Evolutionary conservation across 2,113 vertebrate genomes (phyloP).

Genomic region (Cygnus atratus): DNA sequence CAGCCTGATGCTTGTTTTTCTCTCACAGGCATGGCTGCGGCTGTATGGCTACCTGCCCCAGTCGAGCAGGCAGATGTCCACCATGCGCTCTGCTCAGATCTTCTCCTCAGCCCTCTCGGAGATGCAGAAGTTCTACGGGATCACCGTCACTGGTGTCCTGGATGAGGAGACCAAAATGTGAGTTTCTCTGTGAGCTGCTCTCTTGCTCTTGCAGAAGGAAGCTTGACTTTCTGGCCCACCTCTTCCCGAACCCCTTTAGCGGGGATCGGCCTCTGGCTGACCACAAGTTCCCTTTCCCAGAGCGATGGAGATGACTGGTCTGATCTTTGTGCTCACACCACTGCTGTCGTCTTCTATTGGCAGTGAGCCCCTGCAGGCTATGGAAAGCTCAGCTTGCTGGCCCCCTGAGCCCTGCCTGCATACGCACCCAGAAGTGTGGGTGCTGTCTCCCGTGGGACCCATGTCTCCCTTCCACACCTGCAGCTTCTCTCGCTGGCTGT

Average conservation of each 20-base stretch:
- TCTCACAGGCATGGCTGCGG: slow-evolving; percentile 88
- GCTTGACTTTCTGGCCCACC: accelerated
- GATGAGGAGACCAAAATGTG: slow-evolving; percentile 86
- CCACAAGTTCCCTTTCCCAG: background rate
- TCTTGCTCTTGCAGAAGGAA: background rate
- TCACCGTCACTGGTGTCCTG: slow-evolving; percentile 86
- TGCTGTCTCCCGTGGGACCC: background rate
- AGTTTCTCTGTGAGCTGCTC: slow-evolving; percentile 25
- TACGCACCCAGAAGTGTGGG: background rate
- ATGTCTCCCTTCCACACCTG: background rate
- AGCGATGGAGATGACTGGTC: background rate
- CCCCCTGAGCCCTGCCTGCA: background rate
- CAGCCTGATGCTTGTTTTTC: background rate
- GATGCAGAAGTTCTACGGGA: slow-evolving; percentile 96
- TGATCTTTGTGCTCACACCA: background rate
- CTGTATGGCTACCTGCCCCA: slow-evolving; percentile 93
- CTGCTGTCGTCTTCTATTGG: background rate
- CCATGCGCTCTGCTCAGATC: slow-evolving; percentile 91
- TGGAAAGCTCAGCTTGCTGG: background rate
- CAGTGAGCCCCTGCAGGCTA: background rate
- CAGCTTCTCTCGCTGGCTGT: accelerated
- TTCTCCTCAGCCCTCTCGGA: slow-evolving; percentile 86
- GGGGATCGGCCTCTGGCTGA: background rate
- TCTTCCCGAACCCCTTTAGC: background rate
- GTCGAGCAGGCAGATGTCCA: slow-evolving; percentile 92